These are phyloP conservation scores for Thera obeliscata DNA, from an alignment of 2,888 invertebrate species.

Conservation along the genomic window DNA sequence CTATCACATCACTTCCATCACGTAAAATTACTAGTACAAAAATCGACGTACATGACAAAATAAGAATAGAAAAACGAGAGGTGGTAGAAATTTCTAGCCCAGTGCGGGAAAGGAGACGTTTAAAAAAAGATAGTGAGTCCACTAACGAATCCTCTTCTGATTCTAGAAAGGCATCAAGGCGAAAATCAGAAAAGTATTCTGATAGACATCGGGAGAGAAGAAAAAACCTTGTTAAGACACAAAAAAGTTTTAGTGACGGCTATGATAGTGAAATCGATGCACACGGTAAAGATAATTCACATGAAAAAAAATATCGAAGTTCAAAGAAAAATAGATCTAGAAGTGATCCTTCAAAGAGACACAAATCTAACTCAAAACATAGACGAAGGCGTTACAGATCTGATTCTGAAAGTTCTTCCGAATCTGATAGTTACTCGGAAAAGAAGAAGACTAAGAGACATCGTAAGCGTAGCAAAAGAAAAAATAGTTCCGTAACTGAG, in stretches of 20 bases:
- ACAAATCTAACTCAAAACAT: conserved; percentile 61
- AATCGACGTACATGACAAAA: conserved; percentile 78
- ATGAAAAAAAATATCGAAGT: conserved; percentile 58
- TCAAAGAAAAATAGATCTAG: conserved; percentile 76
- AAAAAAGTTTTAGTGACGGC: conserved; percentile 82
- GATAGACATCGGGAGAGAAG: conserved; percentile 66
- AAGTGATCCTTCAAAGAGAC: conserved; percentile 74
- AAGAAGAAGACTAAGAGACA: conserved; percentile 73
- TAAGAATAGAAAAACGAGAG: conserved; percentile 80
- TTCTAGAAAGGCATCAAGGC: conserved; percentile 61
- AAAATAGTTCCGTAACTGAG: conserved; percentile 71
- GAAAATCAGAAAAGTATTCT: conserved; percentile 57
- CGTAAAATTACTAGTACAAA: conserved; percentile 81
- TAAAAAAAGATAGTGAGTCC: conserved; percentile 63
- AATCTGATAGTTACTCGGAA: conserved; percentile 64
- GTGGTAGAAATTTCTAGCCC: conserved; percentile 79
- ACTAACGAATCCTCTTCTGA: conserved; percentile 77
- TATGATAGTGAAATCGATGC: conserved; percentile 75
- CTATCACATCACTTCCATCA: conserved; percentile 73
- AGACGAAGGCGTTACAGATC: conserved; percentile 61
- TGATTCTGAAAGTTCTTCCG: conserved; percentile 68
- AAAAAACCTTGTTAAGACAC: conserved; percentile 64
- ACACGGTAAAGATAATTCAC: conserved; percentile 52
- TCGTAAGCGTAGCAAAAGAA: conserved; percentile 73
- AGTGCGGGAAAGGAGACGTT: conserved; percentile 58